Evolutionary conservation across 1,140 invertebrate genomes (phyloP).

Genomic region (Heliconius hewitsoni): DNA sequence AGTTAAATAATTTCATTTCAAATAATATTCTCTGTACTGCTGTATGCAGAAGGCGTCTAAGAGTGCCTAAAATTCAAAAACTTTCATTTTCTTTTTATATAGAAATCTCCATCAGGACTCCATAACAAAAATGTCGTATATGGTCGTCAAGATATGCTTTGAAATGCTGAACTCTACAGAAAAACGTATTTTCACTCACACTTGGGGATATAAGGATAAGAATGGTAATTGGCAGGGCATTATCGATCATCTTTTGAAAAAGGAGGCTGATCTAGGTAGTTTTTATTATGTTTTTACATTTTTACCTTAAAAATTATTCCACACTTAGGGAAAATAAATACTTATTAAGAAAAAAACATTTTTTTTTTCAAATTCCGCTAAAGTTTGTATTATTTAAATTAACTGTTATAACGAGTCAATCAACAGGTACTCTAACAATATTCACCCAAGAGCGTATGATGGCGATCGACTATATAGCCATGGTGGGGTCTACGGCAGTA

Average conservation of each 20-base stretch:
- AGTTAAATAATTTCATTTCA: too few relatives aligned
- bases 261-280: conserved; percentile 67
- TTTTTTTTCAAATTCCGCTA: too few relatives aligned
- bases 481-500: conserved; percentile 82
- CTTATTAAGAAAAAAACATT: too few relatives aligned
- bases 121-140: conserved; percentile 73
- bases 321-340: too few relatives aligned
- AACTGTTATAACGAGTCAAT: not conserved
- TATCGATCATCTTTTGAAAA: conserved; percentile 63
- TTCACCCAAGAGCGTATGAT: conserved; percentile 71
- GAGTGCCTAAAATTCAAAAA: too few relatives aligned
- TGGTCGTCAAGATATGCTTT: conserved; percentile 69
- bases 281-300: too few relatives aligned
- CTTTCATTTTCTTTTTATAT: not conserved
- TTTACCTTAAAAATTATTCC: too few relatives aligned
- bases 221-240: conserved; percentile 72
- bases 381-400: too few relatives aligned
- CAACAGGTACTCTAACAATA: conserved; percentile 63
- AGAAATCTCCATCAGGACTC: conserved; percentile 60
- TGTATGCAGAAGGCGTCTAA: too few relatives aligned
- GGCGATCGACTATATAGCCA: conserved; percentile 83
- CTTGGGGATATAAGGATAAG: conserved; percentile 71
- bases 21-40: too few relatives aligned
- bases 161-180: conserved; percentile 70
- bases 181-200: conserved; percentile 61